Evolutionary conservation across 1,140 invertebrate species (phyloP).

Genomic region (Leptinotarsa undecemlineata): DNA sequence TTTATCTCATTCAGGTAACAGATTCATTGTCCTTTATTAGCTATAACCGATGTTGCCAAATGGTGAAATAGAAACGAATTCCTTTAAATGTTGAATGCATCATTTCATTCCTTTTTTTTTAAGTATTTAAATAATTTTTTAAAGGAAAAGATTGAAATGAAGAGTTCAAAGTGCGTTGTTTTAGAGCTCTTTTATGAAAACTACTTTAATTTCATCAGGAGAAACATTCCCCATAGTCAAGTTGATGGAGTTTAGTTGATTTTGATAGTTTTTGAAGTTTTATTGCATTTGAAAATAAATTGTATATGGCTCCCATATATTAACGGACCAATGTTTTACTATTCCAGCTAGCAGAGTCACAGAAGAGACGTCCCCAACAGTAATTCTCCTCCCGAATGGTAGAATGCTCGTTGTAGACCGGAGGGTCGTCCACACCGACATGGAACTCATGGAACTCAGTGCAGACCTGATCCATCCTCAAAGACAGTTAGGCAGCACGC

Average conservation of each 20-base stretch:
- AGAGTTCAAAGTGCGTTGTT: no score
- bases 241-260: not conserved
- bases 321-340: constrained; percentile 9
- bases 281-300: not conserved
- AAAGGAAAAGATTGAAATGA: no score
- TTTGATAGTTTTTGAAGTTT: not conserved
- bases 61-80: no score
- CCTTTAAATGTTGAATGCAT: no score
- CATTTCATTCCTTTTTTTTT: no score
- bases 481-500: constrained; percentile 46
- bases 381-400: constrained; percentile 63
- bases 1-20: no score
- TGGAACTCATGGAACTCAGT: constrained; percentile 61
- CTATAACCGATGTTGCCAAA: no score
- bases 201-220: no score
- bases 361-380: constrained; percentile 57
- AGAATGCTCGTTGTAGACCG: constrained; percentile 64
- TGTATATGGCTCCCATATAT: not conserved
- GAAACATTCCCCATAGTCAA: not conserved
- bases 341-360: constrained; percentile 46
- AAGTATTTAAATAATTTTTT: no score
- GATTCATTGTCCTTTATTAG: no score
- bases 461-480: constrained; percentile 56
- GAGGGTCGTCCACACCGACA: constrained; percentile 57
- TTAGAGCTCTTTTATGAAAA: no score